Evolutionary conservation across 2,888 invertebrate genomes (phyloP).

Genomic region (Clanis bilineata): DNA sequence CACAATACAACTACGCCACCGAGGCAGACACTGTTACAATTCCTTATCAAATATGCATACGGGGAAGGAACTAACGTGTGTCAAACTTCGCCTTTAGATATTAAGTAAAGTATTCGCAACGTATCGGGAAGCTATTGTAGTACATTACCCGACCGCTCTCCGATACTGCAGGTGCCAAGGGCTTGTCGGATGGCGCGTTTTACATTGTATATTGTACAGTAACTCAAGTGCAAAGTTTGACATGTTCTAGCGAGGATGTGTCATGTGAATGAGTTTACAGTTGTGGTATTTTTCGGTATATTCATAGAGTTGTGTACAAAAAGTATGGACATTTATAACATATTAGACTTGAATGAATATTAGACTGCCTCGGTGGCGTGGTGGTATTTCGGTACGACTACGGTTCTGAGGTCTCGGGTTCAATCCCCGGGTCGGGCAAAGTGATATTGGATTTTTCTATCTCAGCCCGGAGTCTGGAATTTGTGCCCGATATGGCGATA

Average conservation of each 20-base stretch:
- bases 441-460: too few species aligned
- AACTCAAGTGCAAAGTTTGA: constrained; percentile 2
- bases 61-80: constrained; percentile 19
- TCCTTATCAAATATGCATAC: constrained; percentile 13
- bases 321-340: neutral
- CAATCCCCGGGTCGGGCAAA: too few species aligned
- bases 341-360: too few species aligned
- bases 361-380: too few species aligned
- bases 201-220: too few species aligned
- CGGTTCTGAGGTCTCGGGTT: too few species aligned
- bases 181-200: constrained; percentile 32
- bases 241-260: neutral
- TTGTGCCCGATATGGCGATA: too few species aligned
- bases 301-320: too few species aligned
- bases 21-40: too few species aligned
- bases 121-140: constrained; percentile 67
- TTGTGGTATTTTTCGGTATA: neutral
- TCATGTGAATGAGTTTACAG: neutral
- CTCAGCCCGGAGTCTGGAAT: too few species aligned
- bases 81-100: constrained; percentile 50
- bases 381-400: too few species aligned
- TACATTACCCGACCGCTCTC: constrained; percentile 45
- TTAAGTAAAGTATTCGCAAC: constrained; percentile 49
- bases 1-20: too few species aligned
- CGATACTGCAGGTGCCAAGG: constrained; percentile 21